Evolutionary conservation across 1,140 invertebrate genomes (phyloP), one percentile per base, ranked within the genome.

Genomic region (Caenorhabditis brenneri): DNA sequence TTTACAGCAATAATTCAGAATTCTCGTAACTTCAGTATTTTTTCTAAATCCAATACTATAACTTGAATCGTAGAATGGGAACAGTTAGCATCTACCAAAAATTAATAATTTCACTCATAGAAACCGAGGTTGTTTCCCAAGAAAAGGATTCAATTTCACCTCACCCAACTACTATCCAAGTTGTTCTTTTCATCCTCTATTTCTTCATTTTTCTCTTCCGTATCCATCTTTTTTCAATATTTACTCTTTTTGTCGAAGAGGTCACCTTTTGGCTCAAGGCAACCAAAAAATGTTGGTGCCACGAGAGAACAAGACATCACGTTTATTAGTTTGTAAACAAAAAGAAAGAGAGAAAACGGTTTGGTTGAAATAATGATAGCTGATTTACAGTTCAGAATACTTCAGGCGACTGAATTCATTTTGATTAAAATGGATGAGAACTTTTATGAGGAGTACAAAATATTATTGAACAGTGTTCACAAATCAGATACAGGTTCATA

Each of bases 241-340:
- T 74, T 74, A 24, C 36, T 31, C 65, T 74, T 27, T 65, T n/a
- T 74, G 65, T 74, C 36, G 58, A 65, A 65, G 58, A 65, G 58
- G 58, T 65, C 58, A 65, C 58, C 58, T 65, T 19, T 7, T 9
- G 31, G 36, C 65, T 74, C 65, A 74, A 74, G 65, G 36, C 65
- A 74, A 74, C 65, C 22, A 19, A 19, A 36, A 46, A 74, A 36
- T 74, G 22, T 74, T 15, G 65, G 36, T 74, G 65, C 36, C 65
- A 74, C 36, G n/a, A 22, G 65, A 74, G 60, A 29, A 29, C 24
- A 58, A 27, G 58, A 42, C 36, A 74, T 46, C 65, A 74, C 58
- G 58, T 74, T 74, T 74, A 74, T 74, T 74, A 42, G 65, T 74
- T 74, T 74, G 36, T 74, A 33, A 74, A 74, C 65, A 74, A 42